Percentiles rank a stretch among this genome's conserved stretches.
Conservation (phyloP, 1,140 invertebrate genomes). For the Sipha flava region DNA sequence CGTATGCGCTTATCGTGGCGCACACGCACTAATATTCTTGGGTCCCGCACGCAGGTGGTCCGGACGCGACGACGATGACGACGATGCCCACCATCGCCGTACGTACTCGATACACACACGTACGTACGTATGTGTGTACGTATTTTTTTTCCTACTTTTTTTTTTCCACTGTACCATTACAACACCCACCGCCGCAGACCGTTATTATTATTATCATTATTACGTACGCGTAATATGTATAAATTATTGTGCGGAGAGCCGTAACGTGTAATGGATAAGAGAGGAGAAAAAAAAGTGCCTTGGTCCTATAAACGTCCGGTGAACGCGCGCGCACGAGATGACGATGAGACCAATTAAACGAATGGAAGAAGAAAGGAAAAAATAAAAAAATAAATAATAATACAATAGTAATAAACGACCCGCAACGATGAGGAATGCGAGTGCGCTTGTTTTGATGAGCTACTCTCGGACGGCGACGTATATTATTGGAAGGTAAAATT, state of each 20-base stretch:
- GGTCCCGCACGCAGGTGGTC: neutral
- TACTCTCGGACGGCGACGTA: neutral
- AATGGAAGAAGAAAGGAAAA: neutral
- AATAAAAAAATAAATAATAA: conserved; percentile 10
- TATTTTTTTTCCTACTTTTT: neutral
- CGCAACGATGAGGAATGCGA: conserved; percentile 6
- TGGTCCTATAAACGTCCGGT: neutral
- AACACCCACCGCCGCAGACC: neutral
- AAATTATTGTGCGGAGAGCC: no score
- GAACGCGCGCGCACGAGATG: neutral
- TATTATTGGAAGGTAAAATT: conserved; percentile 18
- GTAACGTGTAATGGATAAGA: no score
- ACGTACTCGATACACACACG: neutral
- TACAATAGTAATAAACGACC: neutral
- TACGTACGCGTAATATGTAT: neutral
- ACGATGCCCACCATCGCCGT: neutral
- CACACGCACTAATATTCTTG: neutral
- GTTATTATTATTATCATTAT: neutral
- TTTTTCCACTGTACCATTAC: neutral
- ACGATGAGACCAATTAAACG: neutral
- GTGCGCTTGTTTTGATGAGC: neutral
- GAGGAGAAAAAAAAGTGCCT: neutral
- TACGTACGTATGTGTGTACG: neutral
- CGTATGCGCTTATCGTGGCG: neutral
- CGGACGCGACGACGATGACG: neutral